These are phyloP conservation scores for Melieria omissa DNA, from an alignment of 2,888 invertebrate genomes.

Conservation along the genomic window DNA sequence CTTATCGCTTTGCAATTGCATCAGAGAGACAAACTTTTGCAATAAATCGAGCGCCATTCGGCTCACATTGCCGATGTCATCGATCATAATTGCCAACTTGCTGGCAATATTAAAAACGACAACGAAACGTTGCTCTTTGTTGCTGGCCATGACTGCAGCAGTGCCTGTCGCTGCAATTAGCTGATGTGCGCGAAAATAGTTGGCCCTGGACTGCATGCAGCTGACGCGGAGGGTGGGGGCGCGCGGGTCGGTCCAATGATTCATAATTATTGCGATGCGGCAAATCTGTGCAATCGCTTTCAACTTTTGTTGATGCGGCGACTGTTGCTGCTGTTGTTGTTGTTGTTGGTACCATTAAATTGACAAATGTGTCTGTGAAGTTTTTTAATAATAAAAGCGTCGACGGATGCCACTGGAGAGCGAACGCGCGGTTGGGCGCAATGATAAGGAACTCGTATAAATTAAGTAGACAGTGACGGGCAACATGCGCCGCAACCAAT, in stretches of 20 bases:
- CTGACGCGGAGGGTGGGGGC: neutral
- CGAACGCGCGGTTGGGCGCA: no score
- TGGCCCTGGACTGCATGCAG: neutral
- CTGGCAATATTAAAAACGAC: neutral
- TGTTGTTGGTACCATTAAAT: constrained; percentile 52
- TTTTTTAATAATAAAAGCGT: constrained; percentile 54
- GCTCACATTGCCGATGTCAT: constrained; percentile 12
- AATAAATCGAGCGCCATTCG: constrained; percentile 24
- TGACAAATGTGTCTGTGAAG: constrained; percentile 62
- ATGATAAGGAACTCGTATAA: no score
- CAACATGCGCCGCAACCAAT: no score
- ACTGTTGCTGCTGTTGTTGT: constrained; percentile 12
- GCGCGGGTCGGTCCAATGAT: constrained; percentile 45
- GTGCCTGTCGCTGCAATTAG: constrained; percentile 15
- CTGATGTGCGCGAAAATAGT: constrained; percentile 9
- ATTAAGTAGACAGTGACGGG: no score
- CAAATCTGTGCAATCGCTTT: constrained; percentile 44
- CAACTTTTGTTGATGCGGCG: constrained; percentile 31
- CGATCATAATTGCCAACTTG: constrained; percentile 26
- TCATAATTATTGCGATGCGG: constrained; percentile 60
- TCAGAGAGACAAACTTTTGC: constrained; percentile 19
- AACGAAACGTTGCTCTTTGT: neutral
- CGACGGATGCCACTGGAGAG: constrained; percentile 28
- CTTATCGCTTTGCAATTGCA: no score
- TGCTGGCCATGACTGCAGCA: constrained; percentile 12